phyloP scores from a whole-genome alignment of 2,113 vertebrate species.

The Gambusia holbrooki region DNA sequence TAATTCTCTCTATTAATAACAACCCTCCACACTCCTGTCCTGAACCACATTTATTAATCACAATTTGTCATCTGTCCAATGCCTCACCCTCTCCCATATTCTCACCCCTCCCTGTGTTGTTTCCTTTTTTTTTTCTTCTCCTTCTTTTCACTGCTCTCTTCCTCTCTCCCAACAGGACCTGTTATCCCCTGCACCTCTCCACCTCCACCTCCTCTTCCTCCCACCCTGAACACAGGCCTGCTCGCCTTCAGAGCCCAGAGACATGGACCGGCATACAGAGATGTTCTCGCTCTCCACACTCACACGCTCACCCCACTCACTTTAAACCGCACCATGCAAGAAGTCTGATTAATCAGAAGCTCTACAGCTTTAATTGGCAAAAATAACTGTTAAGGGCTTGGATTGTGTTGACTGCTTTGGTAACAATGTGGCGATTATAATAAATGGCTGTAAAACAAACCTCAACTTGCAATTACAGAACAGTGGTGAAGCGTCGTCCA shows the following conservation, averaged over 20 bases:
- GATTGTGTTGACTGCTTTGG: slow-evolving; percentile 36
- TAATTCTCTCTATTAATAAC: slow-evolving; percentile 88
- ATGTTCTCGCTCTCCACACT: slow-evolving; percentile 44
- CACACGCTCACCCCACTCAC: slow-evolving; percentile 31
- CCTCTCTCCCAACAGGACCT: slow-evolving; percentile 66
- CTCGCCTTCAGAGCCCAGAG: slow-evolving; percentile 53
- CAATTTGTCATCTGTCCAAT: slow-evolving; percentile 84
- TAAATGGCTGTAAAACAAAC: slow-evolving; percentile 47
- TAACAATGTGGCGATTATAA: slow-evolving; percentile 26
- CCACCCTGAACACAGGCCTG: slow-evolving; percentile 46
- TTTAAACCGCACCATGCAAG: slow-evolving; percentile 61
- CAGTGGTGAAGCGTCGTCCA: slow-evolving; percentile 14
- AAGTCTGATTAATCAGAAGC: slow-evolving; percentile 72
- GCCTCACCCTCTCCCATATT: slow-evolving; percentile 63
- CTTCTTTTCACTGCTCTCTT: slow-evolving; percentile 43
- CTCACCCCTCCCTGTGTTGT: slow-evolving; percentile 35
- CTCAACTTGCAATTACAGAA: slow-evolving; percentile 38
- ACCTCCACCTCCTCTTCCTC: slow-evolving; percentile 42
- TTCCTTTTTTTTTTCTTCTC: slow-evolving; percentile 16
- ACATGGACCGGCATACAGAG: slow-evolving; percentile 76
- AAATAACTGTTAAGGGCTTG: slow-evolving; percentile 54
- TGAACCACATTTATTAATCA: slow-evolving; percentile 87
- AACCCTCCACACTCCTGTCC: slow-evolving; percentile 78
- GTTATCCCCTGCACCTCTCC: slow-evolving; percentile 71
- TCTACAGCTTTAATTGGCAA: slow-evolving; percentile 63